Evolutionary conservation across 2,888 invertebrate species (phyloP).

Genomic region (Bombylius major): DNA sequence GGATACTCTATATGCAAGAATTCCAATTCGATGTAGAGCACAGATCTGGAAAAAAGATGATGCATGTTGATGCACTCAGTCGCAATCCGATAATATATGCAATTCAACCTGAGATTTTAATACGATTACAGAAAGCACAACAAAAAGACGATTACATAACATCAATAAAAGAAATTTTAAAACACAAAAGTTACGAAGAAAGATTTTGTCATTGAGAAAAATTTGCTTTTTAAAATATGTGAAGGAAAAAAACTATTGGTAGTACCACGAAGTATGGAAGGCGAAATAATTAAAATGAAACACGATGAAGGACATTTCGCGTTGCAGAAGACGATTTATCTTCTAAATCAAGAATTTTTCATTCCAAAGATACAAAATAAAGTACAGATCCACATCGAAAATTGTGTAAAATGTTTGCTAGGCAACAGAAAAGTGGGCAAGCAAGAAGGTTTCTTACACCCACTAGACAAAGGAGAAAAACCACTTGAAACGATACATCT

Average conservation of each 20-base stretch:
- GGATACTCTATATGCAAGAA: too few relatives aligned
- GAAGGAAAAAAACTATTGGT: not conserved
- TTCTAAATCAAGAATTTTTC: conserved; percentile 3
- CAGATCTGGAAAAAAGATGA: too few relatives aligned
- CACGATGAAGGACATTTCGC: conserved; percentile 8
- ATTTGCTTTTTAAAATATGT: conserved; percentile 3
- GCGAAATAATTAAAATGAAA: conserved; percentile 5
- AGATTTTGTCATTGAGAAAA: not conserved
- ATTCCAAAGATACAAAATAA: conserved; percentile 2
- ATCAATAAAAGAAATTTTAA: conserved; percentile 1
- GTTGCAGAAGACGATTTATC: not conserved
- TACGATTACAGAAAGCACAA: too few relatives aligned
- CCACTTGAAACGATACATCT: not conserved
- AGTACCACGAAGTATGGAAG: conserved; percentile 2
- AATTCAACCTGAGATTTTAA: too few relatives aligned
- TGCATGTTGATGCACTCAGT: too few relatives aligned
- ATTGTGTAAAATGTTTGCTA: conserved; percentile 5
- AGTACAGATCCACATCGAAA: not conserved
- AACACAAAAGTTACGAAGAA: conserved; percentile 1
- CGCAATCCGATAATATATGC: too few relatives aligned
- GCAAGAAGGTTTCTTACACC: conserved; percentile 2
- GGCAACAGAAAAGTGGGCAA: not conserved
- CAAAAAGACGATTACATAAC: conserved; percentile 5
- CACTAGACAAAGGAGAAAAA: not conserved
- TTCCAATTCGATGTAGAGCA: too few relatives aligned